Evolutionary conservation across 2,888 invertebrate species (phyloP).

Genomic region (Epistrophella euchroma): DNA sequence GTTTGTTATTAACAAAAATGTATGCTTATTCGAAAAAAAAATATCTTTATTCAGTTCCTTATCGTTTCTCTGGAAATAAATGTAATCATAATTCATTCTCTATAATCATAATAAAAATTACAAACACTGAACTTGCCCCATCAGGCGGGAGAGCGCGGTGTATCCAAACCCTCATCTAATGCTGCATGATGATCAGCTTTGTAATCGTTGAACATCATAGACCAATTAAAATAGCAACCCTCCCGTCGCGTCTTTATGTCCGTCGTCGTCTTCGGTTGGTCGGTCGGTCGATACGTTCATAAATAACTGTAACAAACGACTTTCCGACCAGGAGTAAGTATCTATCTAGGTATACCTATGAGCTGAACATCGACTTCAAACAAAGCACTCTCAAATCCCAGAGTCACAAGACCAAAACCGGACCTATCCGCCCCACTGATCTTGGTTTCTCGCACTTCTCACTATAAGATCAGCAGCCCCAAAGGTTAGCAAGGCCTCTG

Average conservation of each 20-base stretch:
- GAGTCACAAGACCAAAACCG: constrained; percentile 33
- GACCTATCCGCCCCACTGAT: constrained; percentile 67
- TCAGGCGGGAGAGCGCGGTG: neutral
- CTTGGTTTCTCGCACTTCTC: constrained; percentile 54
- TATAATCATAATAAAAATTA: constrained; percentile 22
- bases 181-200: constrained; percentile 25
- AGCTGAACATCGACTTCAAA: constrained; percentile 22
- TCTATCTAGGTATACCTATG: constrained; percentile 3
- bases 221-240: constrained; percentile 64
- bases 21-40: neutral
- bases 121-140: constrained; percentile 7
- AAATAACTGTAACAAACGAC: constrained; percentile 71
- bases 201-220: constrained; percentile 54
- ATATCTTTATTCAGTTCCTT: constrained; percentile 15
- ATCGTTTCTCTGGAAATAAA: constrained; percentile 9
- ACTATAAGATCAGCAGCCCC: constrained; percentile 17
- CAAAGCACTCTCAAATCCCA: constrained; percentile 30
- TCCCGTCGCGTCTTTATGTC: constrained; percentile 5
- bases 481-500: constrained; percentile 17
- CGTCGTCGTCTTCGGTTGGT: neutral
- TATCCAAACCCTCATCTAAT: constrained; percentile 30
- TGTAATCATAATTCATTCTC: constrained; percentile 10
- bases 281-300: constrained; percentile 53
- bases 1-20: neutral
- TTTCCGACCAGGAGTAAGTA: neutral